Base-by-base conservation (phyloP, 2,113 vertebrate genomes). In the Ascaphus truei region DNA sequence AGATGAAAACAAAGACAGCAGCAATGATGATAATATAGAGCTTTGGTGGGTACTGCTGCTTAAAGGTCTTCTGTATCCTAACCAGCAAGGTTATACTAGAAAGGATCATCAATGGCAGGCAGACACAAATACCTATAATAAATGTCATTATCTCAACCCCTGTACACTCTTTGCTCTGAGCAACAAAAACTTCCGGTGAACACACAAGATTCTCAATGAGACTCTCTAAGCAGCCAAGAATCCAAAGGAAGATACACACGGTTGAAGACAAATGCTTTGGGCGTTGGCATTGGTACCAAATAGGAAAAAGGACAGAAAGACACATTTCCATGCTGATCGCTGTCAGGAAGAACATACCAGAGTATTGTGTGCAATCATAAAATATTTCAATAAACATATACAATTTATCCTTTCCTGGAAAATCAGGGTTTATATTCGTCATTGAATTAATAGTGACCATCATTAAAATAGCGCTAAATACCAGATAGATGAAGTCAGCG, bases 271-370 rank as follows among this genome's bases (percentile, higher is more conserved):
- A 51, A 18, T 47, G 39, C 31, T 26, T 72, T 0, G 75, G 75
- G 6, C 60, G 63, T 7, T 15, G 72, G 25, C 62, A 72, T 3
- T 55, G 22, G 67, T 63, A 41, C 77, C 75, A 79, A 61, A 77
- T 76, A 7, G 77, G 79, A 52, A 76, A 77, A 47, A 79, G 72
- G 56, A 53, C 72, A 8, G 43, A 29, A 23, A 64, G 3, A 0
- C 77, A 75, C 26, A 77, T 76, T 57, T 81, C 79, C 37, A 75
- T 30, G 0, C 79, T 73, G 56, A 79, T 73, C 56, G 69, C 71
- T 0, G 63, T 61, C 30, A 79, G 75, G 36, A 79, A 67, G 0
- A 59, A 68, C 16, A 85, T 74, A 57, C 73, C 83, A 2, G 62
- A 53, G 41, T 65, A 65, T n/a, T 30, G 26, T 45, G 76, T 0